Evolutionary conservation across 2,113 vertebrate species (phyloP).

Genomic region (Eulemur rufifrons): DNA sequence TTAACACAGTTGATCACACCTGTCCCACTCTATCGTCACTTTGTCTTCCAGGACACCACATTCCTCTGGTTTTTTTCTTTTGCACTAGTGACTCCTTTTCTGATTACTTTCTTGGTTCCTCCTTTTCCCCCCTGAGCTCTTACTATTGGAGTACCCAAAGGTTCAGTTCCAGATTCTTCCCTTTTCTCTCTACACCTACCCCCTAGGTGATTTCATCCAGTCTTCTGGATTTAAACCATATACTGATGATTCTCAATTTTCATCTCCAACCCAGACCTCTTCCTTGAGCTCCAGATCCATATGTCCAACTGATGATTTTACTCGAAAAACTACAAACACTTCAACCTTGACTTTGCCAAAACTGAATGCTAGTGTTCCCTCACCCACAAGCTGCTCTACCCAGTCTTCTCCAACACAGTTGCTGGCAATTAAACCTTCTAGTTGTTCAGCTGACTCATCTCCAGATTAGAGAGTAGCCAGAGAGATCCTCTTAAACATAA

Average conservation of each 20-base stretch:
- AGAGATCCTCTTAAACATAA: neutral
- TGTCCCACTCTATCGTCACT: neutral
- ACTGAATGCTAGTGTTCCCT: neutral
- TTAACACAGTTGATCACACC: neutral
- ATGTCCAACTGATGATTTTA: neutral
- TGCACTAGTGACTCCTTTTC: neutral
- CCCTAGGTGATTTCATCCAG: neutral
- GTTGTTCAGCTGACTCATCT: neutral
- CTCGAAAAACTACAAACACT: slow-evolving; percentile 1
- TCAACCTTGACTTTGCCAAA: neutral
- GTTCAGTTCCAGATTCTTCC: neutral
- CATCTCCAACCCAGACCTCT: neutral
- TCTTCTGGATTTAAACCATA: neutral
- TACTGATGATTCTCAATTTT: neutral
- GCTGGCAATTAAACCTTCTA: neutral
- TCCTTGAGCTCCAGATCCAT: neutral
- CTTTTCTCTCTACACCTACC: neutral
- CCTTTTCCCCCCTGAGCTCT: neutral
- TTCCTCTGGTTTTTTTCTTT: neutral
- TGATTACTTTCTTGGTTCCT: neutral
- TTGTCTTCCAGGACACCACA: neutral
- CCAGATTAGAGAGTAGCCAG: neutral
- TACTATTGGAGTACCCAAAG: neutral
- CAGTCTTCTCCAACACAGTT: neutral
- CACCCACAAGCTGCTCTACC: neutral